Evolutionary conservation across 2,888 invertebrate species (phyloP), one percentile per base, ranked within the genome.

Genomic region (Protonemura montana): DNA sequence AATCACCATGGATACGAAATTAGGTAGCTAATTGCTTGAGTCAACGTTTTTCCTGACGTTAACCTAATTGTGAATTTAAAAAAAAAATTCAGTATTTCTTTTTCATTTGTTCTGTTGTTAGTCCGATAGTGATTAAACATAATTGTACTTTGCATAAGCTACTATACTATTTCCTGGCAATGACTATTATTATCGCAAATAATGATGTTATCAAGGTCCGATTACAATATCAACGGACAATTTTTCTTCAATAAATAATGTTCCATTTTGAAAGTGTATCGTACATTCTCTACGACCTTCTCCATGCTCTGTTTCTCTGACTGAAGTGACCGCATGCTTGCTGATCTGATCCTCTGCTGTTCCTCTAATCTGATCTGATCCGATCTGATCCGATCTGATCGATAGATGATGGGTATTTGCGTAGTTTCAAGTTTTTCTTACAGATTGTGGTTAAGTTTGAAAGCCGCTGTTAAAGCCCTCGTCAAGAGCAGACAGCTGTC

Each of bases 181-280:
- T 59, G 29, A 83, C 35, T 35, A 78, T 78, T 83, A 83, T 83
- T 83, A 83, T 83, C 59, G 59, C 59, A 59, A 83, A 84, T 84
- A 76, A 84, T 76, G 27, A 84, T 84, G 26, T 78, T 84, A 28
- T 84, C 84, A 84, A 42, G 59, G 83, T 83, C 59, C 86, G 86
- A 85, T 35, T 21, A 85, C 28, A 84, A 83, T 84, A 86, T 86
- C 35, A 86, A 83, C 86, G 82, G 86, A 41, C 84, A 84, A 84
- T 28, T 84, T 84, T 84, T 84, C 84, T 84, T 84, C 59, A 59
- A 59, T 84, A 84, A 84, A 84, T 84, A 84, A 26, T 59, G 84
- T 76, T 84, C 84, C 59, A 76, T 76, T 84, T 84, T 59, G 59
- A 84, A 84, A 76, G 16, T 76, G 76, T 42, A 21, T 84, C 13